These are phyloP conservation scores for Luperina testacea DNA, from an alignment of 2,888 invertebrate genomes.

Conservation along the genomic window DNA sequence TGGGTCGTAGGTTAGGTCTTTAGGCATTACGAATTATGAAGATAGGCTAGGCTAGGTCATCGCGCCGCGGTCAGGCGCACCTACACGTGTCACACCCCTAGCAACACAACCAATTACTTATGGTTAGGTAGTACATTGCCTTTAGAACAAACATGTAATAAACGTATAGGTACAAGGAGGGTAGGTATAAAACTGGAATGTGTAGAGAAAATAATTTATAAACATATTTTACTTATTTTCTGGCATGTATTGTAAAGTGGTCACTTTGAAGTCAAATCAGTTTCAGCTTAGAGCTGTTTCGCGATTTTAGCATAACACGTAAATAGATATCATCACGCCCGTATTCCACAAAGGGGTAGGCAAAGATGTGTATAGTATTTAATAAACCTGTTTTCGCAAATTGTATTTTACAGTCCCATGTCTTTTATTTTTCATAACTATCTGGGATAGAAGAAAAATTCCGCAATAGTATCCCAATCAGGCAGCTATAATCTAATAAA, in stretches of 20 bases:
- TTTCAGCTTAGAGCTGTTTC: background rate
- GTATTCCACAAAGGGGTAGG: background rate
- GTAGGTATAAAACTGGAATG: conserved; percentile 1
- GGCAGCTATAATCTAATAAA: background rate
- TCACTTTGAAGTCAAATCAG: conserved; percentile 1
- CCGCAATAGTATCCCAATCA: background rate
- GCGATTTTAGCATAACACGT: background rate
- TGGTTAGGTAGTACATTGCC: conserved; percentile 34
- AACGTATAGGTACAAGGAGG: background rate
- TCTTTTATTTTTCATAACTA: no score
- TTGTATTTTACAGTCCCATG: background rate
- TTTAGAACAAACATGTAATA: conserved; percentile 29
- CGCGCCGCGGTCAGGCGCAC: conserved; percentile 46
- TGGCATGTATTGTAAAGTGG: background rate
- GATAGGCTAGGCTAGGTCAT: conserved; percentile 38
- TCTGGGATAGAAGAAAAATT: background rate
- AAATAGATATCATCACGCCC: background rate
- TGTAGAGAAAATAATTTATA: background rate
- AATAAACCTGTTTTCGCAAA: background rate
- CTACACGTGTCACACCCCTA: conserved; percentile 47
- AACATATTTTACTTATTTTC: background rate
- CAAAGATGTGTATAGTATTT: background rate
- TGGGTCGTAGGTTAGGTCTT: conserved; percentile 30
- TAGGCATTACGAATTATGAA: conserved; percentile 33
- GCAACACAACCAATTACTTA: conserved; percentile 59